A percentile compares a stretch with the other conserved stretches of the same genome.
phyloP scores from a whole-genome alignment of 2,797 vertebrate species.

The Pantherophis alleghaniensis region DNA sequence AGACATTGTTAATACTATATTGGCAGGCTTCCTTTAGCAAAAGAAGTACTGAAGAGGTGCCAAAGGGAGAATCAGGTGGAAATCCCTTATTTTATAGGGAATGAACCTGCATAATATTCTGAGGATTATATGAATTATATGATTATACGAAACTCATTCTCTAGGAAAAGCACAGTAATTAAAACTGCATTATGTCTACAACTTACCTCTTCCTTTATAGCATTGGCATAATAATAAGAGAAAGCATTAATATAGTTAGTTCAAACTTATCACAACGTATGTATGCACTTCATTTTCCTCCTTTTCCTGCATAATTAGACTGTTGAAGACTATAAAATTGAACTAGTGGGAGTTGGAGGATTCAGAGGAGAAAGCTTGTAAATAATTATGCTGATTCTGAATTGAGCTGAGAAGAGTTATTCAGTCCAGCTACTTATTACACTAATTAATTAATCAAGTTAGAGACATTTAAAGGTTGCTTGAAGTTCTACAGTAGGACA shows the following conservation, averaged over 20 bases:
- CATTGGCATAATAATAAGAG: background rate
- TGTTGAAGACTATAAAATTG: background rate
- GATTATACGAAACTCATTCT: slow-evolving; percentile 5
- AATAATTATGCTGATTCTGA: background rate
- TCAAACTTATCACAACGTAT: slow-evolving; percentile 5
- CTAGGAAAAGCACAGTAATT: slow-evolving; percentile 18
- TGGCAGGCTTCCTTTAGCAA: background rate
- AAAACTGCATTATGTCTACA: background rate
- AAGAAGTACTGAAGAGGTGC: slow-evolving; percentile 15
- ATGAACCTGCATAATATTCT: slow-evolving; percentile 19
- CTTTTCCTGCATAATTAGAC: background rate
- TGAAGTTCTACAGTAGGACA: background rate
- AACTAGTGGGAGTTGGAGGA: background rate
- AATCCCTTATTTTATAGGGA: slow-evolving; percentile 21
- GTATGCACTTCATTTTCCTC: background rate
- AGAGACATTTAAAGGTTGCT: background rate
- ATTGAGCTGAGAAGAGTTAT: background rate
- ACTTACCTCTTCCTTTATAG: background rate
- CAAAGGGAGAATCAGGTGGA: slow-evolving; percentile 15
- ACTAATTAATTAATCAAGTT: background rate
- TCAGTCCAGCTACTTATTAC: background rate
- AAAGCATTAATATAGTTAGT: background rate
- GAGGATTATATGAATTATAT: slow-evolving; percentile 17
- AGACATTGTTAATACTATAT: background rate
- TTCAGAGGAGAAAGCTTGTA: background rate